Evolutionary conservation across 1,140 invertebrate species (phyloP), one percentile per base, ranked within the genome.

Genomic region (Drosophila tsacasi): DNA sequence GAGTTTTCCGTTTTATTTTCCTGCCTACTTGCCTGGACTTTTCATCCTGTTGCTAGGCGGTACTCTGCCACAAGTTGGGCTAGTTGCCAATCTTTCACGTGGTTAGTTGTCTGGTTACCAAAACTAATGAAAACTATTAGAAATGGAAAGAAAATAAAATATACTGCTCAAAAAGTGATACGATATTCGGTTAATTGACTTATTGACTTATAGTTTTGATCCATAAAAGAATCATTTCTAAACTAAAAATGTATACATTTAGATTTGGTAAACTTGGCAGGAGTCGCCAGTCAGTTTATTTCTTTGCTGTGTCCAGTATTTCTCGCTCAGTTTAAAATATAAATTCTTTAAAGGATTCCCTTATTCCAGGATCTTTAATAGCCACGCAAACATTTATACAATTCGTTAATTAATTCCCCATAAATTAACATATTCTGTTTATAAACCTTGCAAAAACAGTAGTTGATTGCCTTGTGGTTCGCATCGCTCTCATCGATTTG

Each of bases 21-120:
- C 49, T 13, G 47, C 54, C 32, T 72, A 17, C 50, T 57, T 58
- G 44, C 30, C 46, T 17, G 63, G 15, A 30, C 67, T 46, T 46
- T 54, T 25, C 52, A 62, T 81, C 58, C 76, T 87, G 83, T 87
- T 87, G 83, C 84, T 77, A 89, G 68, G 83, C 84, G 54, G 32
- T 69, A 65, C 23, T 69, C 58, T 47, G 30, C n/a, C 44, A 27
- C 67, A 19, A 40, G 37, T 58, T 37, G 39, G 74, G 59, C 37
- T 19, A 32, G 19, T 47, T 76, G 42, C 52, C 46, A 67, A 74
- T 58, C 19, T 39, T 54, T n/a, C 42, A 46, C 54, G 23, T 47
- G 59, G 39, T 40, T 59, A 27, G 47, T 25, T 49, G 60, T 39
- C 52, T 64, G 62, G 12, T 19, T 23, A n/a, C 21, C 2, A 25